Evolutionary conservation across 2,113 vertebrate species (phyloP), one percentile per base, ranked within the genome.

Genomic region (Spea multiplicata): DNA sequence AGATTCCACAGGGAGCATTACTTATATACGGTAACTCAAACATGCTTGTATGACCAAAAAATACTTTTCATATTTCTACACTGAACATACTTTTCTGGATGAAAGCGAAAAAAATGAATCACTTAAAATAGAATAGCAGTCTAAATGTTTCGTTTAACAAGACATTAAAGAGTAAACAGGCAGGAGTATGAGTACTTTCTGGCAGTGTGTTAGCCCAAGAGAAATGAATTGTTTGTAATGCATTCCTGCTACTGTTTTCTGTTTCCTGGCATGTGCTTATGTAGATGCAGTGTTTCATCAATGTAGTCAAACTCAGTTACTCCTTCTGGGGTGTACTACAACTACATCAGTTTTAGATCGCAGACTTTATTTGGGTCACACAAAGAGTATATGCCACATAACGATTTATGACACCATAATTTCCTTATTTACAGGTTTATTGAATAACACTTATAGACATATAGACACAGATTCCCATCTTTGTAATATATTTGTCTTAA

Each of bases 41-140:
- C 30, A 30, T 30, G 30, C 30, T 30, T 30, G 30, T 30, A 30
- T 70, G 66, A 77, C 67, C 50, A 77, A 62, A 67, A 71, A 46
- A 70, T 62, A 62, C 47, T 69, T 70, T 70, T 70, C 66, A 77
- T 77, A 77, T 77, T 62, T 70, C 14, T 70, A 46, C 17, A 70
- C 12, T 69, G 46, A 46, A 77, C 47, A 44, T 55, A 77, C n/a
- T 45, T 50, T 70, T 45, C 52, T 44, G 62, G 70, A 77, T n/a
- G 46, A 49, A 66, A 70, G 75, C 48, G 30, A 44, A 44, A 50
- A 46, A 59, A 59, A 59, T 13, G 55, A 13, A 13, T 5, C 55
- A 14, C 44, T 44, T 61, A 8, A 77, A 62, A 62, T 77, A 77
- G 75, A 77, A 77, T 46, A 70, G 52, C 52, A 44, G 50, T 46